These are phyloP conservation scores for Oophaga sylvatica DNA, from an alignment of 2,797 vertebrate genomes.

Conservation along the genomic window DNA sequence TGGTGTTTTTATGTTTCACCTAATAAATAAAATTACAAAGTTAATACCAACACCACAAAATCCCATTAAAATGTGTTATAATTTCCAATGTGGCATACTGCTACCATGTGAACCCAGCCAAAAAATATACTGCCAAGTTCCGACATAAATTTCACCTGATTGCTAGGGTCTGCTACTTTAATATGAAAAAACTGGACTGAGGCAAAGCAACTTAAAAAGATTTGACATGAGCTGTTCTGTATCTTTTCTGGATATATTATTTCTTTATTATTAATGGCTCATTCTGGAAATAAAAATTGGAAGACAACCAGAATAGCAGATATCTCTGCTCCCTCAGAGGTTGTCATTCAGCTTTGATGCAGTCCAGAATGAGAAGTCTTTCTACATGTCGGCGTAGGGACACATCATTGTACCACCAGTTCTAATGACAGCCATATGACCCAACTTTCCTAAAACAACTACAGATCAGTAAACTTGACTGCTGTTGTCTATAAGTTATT, in stretches of 20 bases:
- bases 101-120: no score
- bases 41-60: no score
- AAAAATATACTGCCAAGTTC: not conserved
- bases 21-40: no score
- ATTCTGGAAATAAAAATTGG: not conserved
- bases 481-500: not conserved
- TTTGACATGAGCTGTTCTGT: not conserved
- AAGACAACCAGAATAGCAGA: not conserved
- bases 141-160: not conserved
- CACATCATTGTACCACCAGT: not conserved
- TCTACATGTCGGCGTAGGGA: not conserved
- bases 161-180: not conserved
- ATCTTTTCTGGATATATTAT: not conserved
- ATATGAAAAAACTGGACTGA: not conserved
- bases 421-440: conserved; percentile 1
- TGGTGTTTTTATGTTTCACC: no score
- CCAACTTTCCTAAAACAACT: not conserved
- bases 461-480: not conserved
- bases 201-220: not conserved
- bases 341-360: not conserved
- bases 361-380: not conserved
- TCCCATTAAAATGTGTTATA: no score
- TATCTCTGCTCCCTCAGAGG: not conserved
- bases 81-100: no score
- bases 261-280: not conserved